Percentiles rank a stretch among this genome's conserved stretches.
phyloP scores from a whole-genome alignment of 2,113 vertebrate genomes.

The Ceyx melanurus region DNA sequence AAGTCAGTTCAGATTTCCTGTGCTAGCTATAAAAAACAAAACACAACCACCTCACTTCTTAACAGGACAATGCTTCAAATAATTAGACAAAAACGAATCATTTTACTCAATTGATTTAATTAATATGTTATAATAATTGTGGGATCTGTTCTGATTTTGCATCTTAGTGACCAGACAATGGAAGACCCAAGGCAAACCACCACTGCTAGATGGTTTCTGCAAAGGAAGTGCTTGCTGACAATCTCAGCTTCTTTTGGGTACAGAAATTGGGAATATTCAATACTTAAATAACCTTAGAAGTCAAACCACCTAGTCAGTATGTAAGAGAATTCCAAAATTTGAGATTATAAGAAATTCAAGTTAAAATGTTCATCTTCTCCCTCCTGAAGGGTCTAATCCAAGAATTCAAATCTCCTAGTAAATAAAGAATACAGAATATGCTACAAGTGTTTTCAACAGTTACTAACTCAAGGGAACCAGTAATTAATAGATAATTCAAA shows the following conservation, averaged over 20 bases:
- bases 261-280: neutral
- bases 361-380: neutral
- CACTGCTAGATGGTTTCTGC: neutral
- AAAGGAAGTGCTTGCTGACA: conserved; percentile 19
- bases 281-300: neutral
- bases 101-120: neutral
- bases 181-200: neutral
- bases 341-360: neutral
- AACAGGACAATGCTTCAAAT: neutral
- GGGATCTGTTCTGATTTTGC: neutral
- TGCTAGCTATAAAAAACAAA: neutral
- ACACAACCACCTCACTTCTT: neutral
- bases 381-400: neutral
- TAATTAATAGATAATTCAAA: conserved; percentile 23
- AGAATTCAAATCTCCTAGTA: neutral
- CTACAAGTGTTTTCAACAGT: neutral
- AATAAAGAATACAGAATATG: neutral
- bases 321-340: neutral
- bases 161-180: neutral
- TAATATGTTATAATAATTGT: neutral
- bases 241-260: neutral
- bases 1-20: neutral
- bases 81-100: neutral
- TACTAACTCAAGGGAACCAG: neutral
- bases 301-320: neutral